Evolutionary conservation across 1,140 invertebrate species (phyloP).

Genomic region (Philaenus spumarius): DNA sequence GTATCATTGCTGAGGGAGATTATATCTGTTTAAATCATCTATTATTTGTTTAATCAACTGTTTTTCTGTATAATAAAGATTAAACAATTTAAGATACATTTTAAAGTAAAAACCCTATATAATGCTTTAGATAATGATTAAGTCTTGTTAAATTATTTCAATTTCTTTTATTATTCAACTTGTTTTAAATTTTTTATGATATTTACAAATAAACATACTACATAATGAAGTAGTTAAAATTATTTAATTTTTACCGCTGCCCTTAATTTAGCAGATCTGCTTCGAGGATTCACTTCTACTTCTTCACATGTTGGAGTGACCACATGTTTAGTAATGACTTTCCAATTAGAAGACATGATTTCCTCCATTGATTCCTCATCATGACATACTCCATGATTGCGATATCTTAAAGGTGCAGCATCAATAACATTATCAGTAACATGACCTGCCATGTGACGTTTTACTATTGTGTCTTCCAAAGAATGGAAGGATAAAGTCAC

Average conservation of each 20-base stretch:
- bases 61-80: no score
- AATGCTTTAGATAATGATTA: no score
- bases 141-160: no score
- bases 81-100: no score
- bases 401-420: constrained; percentile 57
- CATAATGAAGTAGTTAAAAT: no score
- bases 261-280: constrained; percentile 81
- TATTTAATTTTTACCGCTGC: constrained; percentile 65
- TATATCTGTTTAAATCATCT: no score
- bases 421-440: constrained; percentile 52
- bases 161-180: no score
- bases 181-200: no score
- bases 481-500: constrained; percentile 88
- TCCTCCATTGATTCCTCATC: constrained; percentile 50
- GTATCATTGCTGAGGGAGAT: no score
- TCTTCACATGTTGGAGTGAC: constrained; percentile 64
- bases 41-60: no score
- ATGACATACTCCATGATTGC: constrained; percentile 42
- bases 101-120: no score
- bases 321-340: constrained; percentile 73
- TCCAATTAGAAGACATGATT: constrained; percentile 61
- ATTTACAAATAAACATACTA: no score
- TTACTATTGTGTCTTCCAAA: constrained; percentile 91
- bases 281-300: constrained; percentile 69
- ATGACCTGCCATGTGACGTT: constrained; percentile 65